Percentiles rank a stretch among this genome's conserved stretches.
Conservation (phyloP, 2,888 invertebrate species). For the Lasioglossum marginatum region DNA sequence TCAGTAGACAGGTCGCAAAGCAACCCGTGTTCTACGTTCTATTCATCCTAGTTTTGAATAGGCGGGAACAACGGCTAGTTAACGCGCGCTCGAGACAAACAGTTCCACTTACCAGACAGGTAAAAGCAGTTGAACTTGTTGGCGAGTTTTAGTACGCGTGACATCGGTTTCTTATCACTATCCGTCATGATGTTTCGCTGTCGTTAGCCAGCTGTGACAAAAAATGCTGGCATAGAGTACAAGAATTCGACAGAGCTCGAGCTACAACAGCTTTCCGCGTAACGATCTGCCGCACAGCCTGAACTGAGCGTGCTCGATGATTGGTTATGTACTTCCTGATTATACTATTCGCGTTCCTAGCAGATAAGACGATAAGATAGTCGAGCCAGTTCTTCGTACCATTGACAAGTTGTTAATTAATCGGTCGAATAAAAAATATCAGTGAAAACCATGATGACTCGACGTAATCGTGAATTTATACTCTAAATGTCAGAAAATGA, state of each 20-base stretch:
- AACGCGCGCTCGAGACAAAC: background rate
- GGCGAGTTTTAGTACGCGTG: constrained; percentile 91
- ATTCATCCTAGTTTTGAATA: constrained; percentile 22
- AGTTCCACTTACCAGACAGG: constrained; percentile 89
- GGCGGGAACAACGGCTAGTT: background rate
- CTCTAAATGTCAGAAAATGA: background rate
- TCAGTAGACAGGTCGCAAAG: constrained; percentile 69
- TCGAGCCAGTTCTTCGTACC: background rate
- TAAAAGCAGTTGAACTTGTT: constrained; percentile 96
- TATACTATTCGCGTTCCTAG: background rate
- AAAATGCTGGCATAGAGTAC: constrained; percentile 69
- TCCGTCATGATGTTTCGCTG: constrained; percentile 83
- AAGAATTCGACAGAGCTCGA: constrained; percentile 49
- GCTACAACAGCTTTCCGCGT: constrained; percentile 38
- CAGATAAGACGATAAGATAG: constrained; percentile 24
- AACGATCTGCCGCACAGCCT: background rate
- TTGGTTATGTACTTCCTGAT: constrained; percentile 35
- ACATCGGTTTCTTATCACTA: constrained; percentile 86
- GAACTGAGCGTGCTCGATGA: constrained; percentile 20
- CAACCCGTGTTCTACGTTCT: constrained; percentile 54
- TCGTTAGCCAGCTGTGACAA: constrained; percentile 75
- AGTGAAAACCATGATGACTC: background rate
- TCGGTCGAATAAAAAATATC: background rate
- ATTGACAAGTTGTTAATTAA: background rate
- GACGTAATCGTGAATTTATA: background rate